phyloP scores from a whole-genome alignment of 92 coral and sea anemone genomes.

The Virgularia gustaviana region DNA sequence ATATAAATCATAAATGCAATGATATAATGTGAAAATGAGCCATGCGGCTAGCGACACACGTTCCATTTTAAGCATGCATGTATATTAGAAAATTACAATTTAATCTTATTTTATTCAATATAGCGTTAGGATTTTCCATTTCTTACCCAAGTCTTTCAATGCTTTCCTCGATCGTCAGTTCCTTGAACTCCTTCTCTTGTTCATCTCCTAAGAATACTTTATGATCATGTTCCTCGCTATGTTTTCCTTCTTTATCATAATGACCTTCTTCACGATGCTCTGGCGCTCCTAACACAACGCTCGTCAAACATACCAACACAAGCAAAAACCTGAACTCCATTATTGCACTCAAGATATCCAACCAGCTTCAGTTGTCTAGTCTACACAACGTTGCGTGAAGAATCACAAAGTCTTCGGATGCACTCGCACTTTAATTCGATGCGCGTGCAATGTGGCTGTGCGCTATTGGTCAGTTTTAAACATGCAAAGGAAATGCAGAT shows the following conservation, averaged over 20 bases:
- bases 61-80: too few relatives aligned
- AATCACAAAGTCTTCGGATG: too few relatives aligned
- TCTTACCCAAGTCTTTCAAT: conserved; percentile 39
- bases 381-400: too few relatives aligned
- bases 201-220: conserved; percentile 47
- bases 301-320: neutral
- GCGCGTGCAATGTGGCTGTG: conserved; percentile 25
- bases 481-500: neutral
- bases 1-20: too few relatives aligned
- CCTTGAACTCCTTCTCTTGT: conserved; percentile 36
- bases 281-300: neutral
- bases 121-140: too few relatives aligned
- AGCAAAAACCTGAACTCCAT: neutral
- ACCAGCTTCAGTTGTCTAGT: too few relatives aligned
- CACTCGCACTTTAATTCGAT: neutral
- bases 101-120: neutral
- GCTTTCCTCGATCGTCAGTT: conserved; percentile 43
- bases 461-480: conserved; percentile 18
- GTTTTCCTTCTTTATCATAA: conserved; percentile 45
- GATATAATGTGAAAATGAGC: too few relatives aligned
- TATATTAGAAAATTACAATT: neutral
- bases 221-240: conserved; percentile 46
- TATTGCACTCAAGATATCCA: too few relatives aligned
- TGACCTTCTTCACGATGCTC: conserved; percentile 17
- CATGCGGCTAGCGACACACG: too few relatives aligned